Evolutionary conservation across 2,888 invertebrate genomes (phyloP), one percentile per base, ranked within the genome.

Genomic region (Phortica magna): DNA sequence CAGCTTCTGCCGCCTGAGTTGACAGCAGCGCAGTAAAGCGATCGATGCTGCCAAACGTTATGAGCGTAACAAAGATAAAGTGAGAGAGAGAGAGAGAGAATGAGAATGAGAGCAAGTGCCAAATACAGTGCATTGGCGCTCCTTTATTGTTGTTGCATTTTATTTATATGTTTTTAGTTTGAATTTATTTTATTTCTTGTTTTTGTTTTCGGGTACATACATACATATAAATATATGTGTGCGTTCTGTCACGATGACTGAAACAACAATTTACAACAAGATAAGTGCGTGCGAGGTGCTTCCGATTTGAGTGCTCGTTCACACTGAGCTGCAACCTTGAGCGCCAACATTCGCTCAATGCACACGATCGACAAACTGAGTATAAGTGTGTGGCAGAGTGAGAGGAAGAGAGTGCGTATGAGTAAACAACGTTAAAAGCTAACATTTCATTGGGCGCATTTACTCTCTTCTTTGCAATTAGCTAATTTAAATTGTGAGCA

Each of bases 251-350:
- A 48, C 48, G 48, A 48, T 48, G 39, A 65, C 31, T n/a, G 17
- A 31, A 65, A 41, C n/a, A 65, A 65, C 31, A 65, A 65, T 17
- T 59, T 59, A 59, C 39, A 17, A 19, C 65, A 75, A 73, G 14
- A 42, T 59, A 55, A 31, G 67, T 80, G 73, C 19, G 65, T 53
- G 74, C 83, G 83, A 83, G 79, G 75, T 81, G 88, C 86, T 85
- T 85, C 89, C 85, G 89, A 85, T 87, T 87, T 87, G 42, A 74
- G 57, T 55, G 67, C 53, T 79, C 77, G 84, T 81, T 83, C 81
- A 79, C 84, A 83, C 82, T 83, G 84, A 80, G 80, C 76, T 39
- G 12, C 65, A 68, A 70, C 75, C 55, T 65, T 43, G 75, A 70
- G n/a, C 31, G 19, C 9, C 48, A 48, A 57, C 57, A 72, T 48